Conservation (phyloP, 2,888 invertebrate genomes). For the Chorisops tibialis region DNA sequence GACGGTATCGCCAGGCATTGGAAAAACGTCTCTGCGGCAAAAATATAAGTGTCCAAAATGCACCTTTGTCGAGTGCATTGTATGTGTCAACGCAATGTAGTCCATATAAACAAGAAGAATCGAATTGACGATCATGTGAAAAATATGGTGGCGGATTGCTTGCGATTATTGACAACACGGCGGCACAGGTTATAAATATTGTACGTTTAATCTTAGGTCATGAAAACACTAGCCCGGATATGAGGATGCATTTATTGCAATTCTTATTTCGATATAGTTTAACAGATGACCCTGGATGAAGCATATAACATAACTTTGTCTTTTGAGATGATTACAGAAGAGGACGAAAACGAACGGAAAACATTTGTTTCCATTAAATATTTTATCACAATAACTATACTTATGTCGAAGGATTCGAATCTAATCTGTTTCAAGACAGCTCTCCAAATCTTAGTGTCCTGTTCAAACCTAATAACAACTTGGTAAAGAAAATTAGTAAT, state of each 20-base stretch:
- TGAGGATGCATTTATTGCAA: slow-evolving; percentile 3
- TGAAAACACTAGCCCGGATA: slow-evolving; percentile 23
- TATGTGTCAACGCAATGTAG: slow-evolving; percentile 23
- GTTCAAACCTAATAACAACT: too few species aligned
- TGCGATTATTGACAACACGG: slow-evolving; percentile 30
- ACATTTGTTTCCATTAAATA: too few species aligned
- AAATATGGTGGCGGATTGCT: slow-evolving; percentile 30
- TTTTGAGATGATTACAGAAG: too few species aligned
- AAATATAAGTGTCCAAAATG: slow-evolving; percentile 22
- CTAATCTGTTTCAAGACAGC: too few species aligned
- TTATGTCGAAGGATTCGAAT: too few species aligned
- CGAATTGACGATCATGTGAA: slow-evolving; percentile 26
- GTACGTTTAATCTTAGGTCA: background rate
- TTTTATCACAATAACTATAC: too few species aligned
- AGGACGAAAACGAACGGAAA: too few species aligned
- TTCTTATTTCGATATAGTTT: too few species aligned
- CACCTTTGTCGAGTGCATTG: slow-evolving; percentile 24
- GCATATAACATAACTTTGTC: too few species aligned
- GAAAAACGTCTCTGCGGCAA: background rate
- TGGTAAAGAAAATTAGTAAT: too few species aligned
- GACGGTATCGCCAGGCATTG: background rate
- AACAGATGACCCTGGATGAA: too few species aligned
- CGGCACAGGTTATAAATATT: slow-evolving; percentile 23
- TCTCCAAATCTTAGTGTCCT: too few species aligned
- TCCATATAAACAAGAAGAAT: slow-evolving; percentile 15